Base-by-base conservation (phyloP, 2,797 vertebrate genomes). In the Myoxocephalus aenaeus region DNA sequence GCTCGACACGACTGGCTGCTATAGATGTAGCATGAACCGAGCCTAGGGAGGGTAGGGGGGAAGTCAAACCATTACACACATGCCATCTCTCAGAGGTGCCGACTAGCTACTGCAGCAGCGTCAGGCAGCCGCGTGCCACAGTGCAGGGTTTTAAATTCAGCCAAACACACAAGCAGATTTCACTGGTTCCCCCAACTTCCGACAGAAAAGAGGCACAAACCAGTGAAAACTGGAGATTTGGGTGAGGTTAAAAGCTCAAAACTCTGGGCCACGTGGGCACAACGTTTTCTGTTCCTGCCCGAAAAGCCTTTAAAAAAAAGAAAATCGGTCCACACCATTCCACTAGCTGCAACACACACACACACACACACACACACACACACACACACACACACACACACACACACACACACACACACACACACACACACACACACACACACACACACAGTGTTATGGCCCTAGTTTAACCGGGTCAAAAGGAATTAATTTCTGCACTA, bases 1-100 rank as follows among this genome's bases (percentile, higher is more conserved):
- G 98, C 87, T 99, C 98, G 76, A 99, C 98, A 58, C 98, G 95
- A 2, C 98, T 99, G 68, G 98, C 98, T 13, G 98, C 98, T 83
- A 99, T 97, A 1, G 98, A 99, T 0, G 97, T 99, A 20, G 98
- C 98, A 0, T 99, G 98, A 66, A 99, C 87, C 0, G 98, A 99
- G 93, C 98, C 98, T 99, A 92, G 1, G 36, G 54, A 6, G 12
- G 77, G 34, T 34, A 22, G 59, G 38, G 29, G 25, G 75, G 56
- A 32, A 70, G 29, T 15, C 7, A 11, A 27, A 72, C 18, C 15
- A 5, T 86, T 14, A 81, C 4, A 63, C 51, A 57, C 2, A 53
- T 1, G 1, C 6, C 6, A 11, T 15, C 56, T 12, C 38, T 4
- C 10, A 0, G 4, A 46, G 44, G 38, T 14, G 3, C 3, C 13